These are phyloP conservation scores for Vultur gryphus DNA, from an alignment of 2,797 vertebrate species.

Conservation along the genomic window DNA sequence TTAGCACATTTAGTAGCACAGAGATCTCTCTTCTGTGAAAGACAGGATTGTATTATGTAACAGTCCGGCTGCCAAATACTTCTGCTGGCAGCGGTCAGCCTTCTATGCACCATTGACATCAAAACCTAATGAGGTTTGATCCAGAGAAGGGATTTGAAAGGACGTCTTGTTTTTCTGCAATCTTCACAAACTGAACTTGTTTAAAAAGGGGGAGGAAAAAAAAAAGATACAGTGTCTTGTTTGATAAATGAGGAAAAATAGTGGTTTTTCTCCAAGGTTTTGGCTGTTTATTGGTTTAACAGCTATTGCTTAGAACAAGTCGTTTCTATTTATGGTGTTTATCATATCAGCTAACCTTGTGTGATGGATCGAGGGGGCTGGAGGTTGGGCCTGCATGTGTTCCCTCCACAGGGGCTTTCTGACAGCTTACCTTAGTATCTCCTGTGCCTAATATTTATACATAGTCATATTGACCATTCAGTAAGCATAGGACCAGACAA, in stretches of 20 bases:
- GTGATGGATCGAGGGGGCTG: neutral
- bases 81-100: constrained; percentile 55
- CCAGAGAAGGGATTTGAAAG: constrained; percentile 63
- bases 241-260: constrained; percentile 54
- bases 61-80: constrained; percentile 63
- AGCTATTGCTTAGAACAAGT: constrained; percentile 55
- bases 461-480: neutral
- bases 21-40: constrained; percentile 62
- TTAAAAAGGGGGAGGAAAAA: constrained; percentile 8
- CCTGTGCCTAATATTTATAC: neutral
- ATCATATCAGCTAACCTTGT: constrained; percentile 35
- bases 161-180: constrained; percentile 54
- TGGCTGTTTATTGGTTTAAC: constrained; percentile 60
- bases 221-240: constrained; percentile 54
- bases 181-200: constrained; percentile 63
- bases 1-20: constrained; percentile 62
- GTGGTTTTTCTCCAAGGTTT: constrained; percentile 26
- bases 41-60: constrained; percentile 72
- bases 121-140: constrained; percentile 66
- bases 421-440: neutral
- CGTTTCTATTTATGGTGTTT: constrained; percentile 54
- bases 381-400: neutral
- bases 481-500: neutral
- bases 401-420: neutral
- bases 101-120: constrained; percentile 71